Evolutionary conservation across 2,888 invertebrate genomes (phyloP).

Genomic region (Aricia artaxerxes): DNA sequence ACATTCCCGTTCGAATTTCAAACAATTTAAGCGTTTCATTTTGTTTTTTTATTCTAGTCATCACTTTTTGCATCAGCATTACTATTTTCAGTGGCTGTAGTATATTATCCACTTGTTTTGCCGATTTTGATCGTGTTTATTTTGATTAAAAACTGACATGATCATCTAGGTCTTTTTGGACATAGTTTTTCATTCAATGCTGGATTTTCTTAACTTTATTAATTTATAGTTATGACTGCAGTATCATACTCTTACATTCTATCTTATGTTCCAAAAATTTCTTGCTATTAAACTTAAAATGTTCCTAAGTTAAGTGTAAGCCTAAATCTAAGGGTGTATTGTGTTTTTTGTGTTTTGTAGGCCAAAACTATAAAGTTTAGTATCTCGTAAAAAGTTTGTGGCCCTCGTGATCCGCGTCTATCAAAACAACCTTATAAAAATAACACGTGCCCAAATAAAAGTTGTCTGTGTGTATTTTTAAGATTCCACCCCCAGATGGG

Average conservation of each 20-base stretch:
- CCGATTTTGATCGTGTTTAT: too few species aligned
- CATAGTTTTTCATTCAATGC: too few species aligned
- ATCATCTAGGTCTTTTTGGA: too few species aligned
- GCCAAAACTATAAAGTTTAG: slow-evolving; percentile 6
- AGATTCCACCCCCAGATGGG: background rate
- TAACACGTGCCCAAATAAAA: slow-evolving; percentile 8
- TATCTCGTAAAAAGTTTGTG: background rate
- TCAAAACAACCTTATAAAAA: slow-evolving; percentile 5
- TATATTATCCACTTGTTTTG: background rate
- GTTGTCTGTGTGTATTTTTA: background rate
- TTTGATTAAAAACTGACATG: too few species aligned
- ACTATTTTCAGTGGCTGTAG: background rate
- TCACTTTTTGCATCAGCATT: background rate
- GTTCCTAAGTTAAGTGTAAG: background rate
- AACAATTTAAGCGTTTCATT: background rate
- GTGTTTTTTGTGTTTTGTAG: background rate
- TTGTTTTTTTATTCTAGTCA: background rate
- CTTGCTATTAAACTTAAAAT: background rate
- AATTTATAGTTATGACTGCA: too few species aligned
- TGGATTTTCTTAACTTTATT: too few species aligned
- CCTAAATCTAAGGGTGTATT: background rate
- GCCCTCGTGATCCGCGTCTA: background rate
- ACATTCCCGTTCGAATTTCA: background rate
- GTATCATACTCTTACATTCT: too few species aligned
- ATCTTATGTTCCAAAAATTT: background rate